phyloP scores from a whole-genome alignment of 1,140 invertebrate genomes.

The Chelonus insularis region DNA sequence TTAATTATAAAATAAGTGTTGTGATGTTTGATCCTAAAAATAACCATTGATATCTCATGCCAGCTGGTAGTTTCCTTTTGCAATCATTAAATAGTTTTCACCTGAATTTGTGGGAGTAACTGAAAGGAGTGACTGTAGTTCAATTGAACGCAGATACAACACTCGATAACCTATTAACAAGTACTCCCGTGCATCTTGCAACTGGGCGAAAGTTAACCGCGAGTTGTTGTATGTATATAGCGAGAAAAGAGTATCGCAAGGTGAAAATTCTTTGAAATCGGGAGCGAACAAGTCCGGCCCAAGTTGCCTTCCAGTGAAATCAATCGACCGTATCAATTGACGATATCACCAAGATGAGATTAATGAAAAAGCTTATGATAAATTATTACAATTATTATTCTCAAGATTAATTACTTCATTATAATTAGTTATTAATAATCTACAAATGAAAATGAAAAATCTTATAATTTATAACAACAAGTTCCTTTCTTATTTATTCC shows the following conservation, averaged over 20 bases:
- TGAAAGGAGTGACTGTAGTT: constrained; percentile 12
- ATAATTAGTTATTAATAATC: too few relatives aligned
- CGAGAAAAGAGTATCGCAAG: constrained; percentile 11
- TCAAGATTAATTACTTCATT: neutral
- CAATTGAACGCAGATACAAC: too few relatives aligned
- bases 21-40: too few relatives aligned
- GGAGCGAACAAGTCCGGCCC: constrained; percentile 3
- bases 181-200: constrained; percentile 11
- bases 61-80: too few relatives aligned
- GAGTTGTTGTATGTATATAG: neutral
- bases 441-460: too few relatives aligned
- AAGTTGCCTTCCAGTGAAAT: constrained; percentile 1
- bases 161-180: constrained; percentile 22
- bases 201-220: constrained; percentile 17
- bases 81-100: too few relatives aligned
- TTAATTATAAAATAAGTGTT: too few relatives aligned
- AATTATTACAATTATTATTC: too few relatives aligned
- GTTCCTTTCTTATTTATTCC: too few relatives aligned
- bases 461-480: too few relatives aligned
- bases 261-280: constrained; percentile 12
- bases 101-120: neutral
- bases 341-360: neutral
- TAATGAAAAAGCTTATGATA: neutral
- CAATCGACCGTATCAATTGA: neutral
- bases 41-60: too few relatives aligned